Evolutionary conservation across 2,113 vertebrate genomes (phyloP), one percentile per base, ranked within the genome.

Genomic region (Corydoras sp.): DNA sequence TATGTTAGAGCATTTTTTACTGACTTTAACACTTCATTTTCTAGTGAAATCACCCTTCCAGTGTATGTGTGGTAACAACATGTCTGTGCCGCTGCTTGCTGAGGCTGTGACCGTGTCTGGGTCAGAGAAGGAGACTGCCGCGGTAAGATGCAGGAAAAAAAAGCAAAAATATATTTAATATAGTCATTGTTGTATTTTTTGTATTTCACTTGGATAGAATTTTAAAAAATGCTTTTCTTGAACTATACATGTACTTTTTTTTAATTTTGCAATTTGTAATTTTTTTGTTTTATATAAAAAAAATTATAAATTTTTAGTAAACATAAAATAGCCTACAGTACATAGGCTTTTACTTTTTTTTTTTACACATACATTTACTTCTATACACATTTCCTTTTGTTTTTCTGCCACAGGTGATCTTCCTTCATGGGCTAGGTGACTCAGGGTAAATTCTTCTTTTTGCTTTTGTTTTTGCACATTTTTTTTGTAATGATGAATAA

Each of bases 11-110:
- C 4, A 8, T 55, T 43, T 9, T 66, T 32, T 58, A 24, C 18
- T 62, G 18, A 62, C 32, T 55, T 58, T 29, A 63, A 71, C n/a
- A 10, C 14, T 55, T 24, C 15, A 15, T 62, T 60, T 60, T 69
- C 43, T 65, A 9, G 55, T 61, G 12, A 72, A 65, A 90, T 84
- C 84, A 86, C 77, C 85, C 82, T 77, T 91, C 82, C 90, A 81
- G 93, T 99, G 96, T 95, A 99, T 98, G 97, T 99, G 97, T 89
- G 97, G 97, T 90, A 99, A 99, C 93, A 98, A 95, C 92, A 99
- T 99, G 97, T 99, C 97, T 92, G 91, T 95, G 86, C 97, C 96
- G 90, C 93, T 98, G 91, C 97, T 99, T 79, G 88, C 93, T 29
- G 95, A 99, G 72, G 96, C 97, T 69, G 93, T 94, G 89, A 98